These are phyloP conservation scores for Xiphydria camelus DNA, from an alignment of 2,888 invertebrate genomes.

Conservation along the genomic window DNA sequence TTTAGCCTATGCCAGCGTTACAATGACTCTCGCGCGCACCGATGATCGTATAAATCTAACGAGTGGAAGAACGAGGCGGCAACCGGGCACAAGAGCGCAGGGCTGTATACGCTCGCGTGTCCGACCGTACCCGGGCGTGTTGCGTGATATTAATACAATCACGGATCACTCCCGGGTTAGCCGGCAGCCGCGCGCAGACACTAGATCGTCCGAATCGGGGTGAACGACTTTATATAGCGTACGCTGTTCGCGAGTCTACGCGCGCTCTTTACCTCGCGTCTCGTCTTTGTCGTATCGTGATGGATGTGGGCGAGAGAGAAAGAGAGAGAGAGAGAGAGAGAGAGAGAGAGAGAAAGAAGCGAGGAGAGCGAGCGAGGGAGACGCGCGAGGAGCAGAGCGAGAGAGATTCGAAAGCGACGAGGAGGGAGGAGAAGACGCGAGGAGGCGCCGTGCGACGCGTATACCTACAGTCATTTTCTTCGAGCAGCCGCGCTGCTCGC, in stretches of 20 bases:
- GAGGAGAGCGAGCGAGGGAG: slow-evolving; percentile 16
- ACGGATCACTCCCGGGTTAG: slow-evolving; percentile 57
- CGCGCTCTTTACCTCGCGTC: slow-evolving; percentile 1
- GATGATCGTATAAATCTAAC: slow-evolving; percentile 48
- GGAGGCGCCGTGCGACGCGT: slow-evolving; percentile 26
- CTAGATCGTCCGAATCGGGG: slow-evolving; percentile 59
- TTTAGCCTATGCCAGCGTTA: slow-evolving; percentile 23
- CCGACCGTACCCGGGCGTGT: slow-evolving; percentile 46
- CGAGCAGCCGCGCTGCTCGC: no score
- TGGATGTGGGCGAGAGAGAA: neutral
- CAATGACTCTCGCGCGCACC: slow-evolving; percentile 31
- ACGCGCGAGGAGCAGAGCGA: slow-evolving; percentile 23
- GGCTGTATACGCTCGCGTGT: no score
- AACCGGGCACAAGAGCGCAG: slow-evolving; percentile 7
- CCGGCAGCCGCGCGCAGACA: slow-evolving; percentile 53
- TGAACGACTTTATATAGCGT: slow-evolving; percentile 57
- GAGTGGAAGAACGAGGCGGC: slow-evolving; percentile 8
- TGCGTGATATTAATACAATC: slow-evolving; percentile 59
- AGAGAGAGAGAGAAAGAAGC: slow-evolving; percentile 17
- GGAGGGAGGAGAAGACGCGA: slow-evolving; percentile 12
- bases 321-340: slow-evolving; percentile 18
- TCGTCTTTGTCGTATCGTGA: no score
- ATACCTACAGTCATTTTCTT: no score
- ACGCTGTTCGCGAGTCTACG: slow-evolving; percentile 23
- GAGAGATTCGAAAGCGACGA: slow-evolving; percentile 16